Evolutionary conservation across 2,797 vertebrate genomes (phyloP), one percentile per base, ranked within the genome.

Genomic region (Eptatretus atami): DNA sequence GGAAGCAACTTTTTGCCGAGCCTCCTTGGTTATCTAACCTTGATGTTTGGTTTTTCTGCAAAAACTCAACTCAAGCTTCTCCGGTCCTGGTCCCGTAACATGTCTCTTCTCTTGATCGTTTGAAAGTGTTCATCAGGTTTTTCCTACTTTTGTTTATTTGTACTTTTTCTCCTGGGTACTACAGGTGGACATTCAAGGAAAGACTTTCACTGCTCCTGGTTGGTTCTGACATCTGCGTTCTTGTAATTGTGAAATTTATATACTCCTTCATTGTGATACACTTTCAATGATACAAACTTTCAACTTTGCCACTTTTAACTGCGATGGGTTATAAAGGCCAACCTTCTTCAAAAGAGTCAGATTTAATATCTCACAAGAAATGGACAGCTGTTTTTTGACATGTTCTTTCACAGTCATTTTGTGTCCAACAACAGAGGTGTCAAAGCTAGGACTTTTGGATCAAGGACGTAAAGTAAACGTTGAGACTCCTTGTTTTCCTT

Each of bases 401-500:
- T 54, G 63, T n/a, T 79, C 81, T 66, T 73, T 74, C 67, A 78
- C 74, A 70, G 69, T 73, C 67, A 71, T 78, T 65, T 75, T 70
- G 68, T 72, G 71, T 66, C 75, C 71, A 53, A 73, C 81, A 74
- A 77, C 75, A 24, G 76, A 81, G 71, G 75, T 57, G 73, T 73
- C 78, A 70, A 74, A 73, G 74, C 87, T 81, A 67, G 77, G 69
- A 76, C 75, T 13, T 78, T 65, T 2, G 72, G 75, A 67, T 86
- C 83, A 5, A 71, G 70, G 67, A 10, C 9, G 55, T 24, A 24
- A 60, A 73, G 70, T 68, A n/a, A 82, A 77, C 69, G 75, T 67
- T 1, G 80, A 63, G 77, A 77, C 67, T 82, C 82, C 66, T 69
- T 76, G 77, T n/a, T 80, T 84, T 66, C 86, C 87, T 67, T 95